These are phyloP conservation scores for Drosophila truncata DNA, from an alignment of 1,140 invertebrate genomes.

Conservation along the genomic window DNA sequence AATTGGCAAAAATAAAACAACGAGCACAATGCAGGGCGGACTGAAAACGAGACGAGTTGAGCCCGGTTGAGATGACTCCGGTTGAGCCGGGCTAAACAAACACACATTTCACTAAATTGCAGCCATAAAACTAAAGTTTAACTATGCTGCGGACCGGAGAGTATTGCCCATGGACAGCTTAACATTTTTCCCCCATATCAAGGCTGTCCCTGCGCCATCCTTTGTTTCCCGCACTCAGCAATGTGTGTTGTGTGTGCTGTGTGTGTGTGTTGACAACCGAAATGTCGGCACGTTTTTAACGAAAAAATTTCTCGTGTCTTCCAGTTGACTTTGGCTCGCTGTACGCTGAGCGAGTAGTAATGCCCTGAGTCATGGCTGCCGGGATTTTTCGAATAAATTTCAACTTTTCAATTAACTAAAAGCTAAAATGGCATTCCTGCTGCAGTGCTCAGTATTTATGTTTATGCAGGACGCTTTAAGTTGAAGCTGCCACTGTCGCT, in stretches of 20 bases:
- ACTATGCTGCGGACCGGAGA: conserved; percentile 51
- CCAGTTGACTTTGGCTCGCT: conserved; percentile 31
- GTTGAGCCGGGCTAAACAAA: conserved; percentile 50
- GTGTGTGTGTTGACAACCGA: conserved; percentile 75
- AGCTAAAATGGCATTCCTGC: conserved; percentile 63
- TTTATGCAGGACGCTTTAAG: conserved; percentile 45
- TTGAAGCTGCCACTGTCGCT: conserved; percentile 40
- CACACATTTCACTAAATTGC: conserved; percentile 79
- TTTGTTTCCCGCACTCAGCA: conserved; percentile 4
- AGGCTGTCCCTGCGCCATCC: conserved; percentile 8
- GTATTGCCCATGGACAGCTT: conserved; percentile 59
- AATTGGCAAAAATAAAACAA: conserved; percentile 80
- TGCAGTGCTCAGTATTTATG: conserved; percentile 37
- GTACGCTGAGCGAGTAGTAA: conserved; percentile 16
- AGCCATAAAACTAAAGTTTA: conserved; percentile 82
- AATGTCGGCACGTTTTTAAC: conserved; percentile 81
- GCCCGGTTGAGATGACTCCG: conserved; percentile 36
- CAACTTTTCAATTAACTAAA: conserved; percentile 82
- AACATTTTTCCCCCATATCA: conserved; percentile 34
- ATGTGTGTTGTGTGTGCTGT: conserved; percentile 17
- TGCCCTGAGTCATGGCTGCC: conserved; percentile 44
- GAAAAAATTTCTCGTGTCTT: conserved; percentile 50
- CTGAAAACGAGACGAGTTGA: conserved; percentile 33
- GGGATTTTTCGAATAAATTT: conserved; percentile 74
- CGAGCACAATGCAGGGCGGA: conserved; percentile 26